Evolutionary conservation across 2,113 vertebrate species (phyloP).

Genomic region (Ailurus styani): DNA sequence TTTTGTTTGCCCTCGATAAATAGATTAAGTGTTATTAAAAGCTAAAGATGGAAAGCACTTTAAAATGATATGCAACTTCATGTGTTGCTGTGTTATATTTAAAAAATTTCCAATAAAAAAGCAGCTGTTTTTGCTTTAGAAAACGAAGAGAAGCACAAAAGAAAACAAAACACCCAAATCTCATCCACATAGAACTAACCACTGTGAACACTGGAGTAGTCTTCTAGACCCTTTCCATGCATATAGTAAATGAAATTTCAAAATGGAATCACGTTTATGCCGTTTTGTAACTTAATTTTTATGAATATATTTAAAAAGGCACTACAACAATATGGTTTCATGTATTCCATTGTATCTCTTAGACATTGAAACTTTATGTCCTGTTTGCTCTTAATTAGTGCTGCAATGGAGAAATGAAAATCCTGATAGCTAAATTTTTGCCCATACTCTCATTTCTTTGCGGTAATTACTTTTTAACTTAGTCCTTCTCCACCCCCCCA

Average conservation of each 20-base stretch:
- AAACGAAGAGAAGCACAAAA: not conserved
- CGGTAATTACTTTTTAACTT: not conserved
- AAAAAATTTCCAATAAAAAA: not conserved
- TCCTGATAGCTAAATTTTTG: not conserved
- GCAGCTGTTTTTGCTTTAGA: not conserved
- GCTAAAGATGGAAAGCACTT: not conserved
- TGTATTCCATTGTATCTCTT: not conserved
- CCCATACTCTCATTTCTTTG: not conserved
- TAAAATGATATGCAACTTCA: not conserved
- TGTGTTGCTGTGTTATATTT: not conserved
- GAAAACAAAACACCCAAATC: not conserved
- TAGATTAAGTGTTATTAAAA: not conserved
- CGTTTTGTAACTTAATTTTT: not conserved
- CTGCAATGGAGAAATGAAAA: not conserved
- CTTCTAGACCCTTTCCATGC: not conserved
- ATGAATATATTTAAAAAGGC: not conserved
- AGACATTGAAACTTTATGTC: not conserved
- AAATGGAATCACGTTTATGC: not conserved
- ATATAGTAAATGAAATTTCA: not conserved
- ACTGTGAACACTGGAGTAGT: not conserved
- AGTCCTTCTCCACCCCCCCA: no score
- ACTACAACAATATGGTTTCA: not conserved
- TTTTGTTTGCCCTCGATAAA: not conserved
- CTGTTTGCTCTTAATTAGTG: slow-evolving; percentile 21
- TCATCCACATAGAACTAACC: not conserved